Base-by-base conservation (phyloP, 1,140 invertebrate species). In the Magallana gigas region DNA sequence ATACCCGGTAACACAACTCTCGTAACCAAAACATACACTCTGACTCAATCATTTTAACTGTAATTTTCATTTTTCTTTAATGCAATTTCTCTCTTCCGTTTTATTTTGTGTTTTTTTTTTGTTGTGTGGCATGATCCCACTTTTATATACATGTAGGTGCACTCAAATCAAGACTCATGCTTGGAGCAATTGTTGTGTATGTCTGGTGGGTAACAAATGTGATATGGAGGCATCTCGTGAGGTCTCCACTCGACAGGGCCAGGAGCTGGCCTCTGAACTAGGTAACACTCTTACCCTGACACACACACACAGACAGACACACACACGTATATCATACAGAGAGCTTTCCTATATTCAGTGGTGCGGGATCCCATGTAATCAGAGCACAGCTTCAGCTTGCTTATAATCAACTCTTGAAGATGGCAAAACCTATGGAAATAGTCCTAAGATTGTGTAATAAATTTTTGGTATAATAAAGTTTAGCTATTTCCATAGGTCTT, bases 151-250 rank as follows among this genome's bases (percentile, higher is more conserved):
- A 76, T 29, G 4, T 76, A 93, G 92, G 92, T 90, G 91, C 86
- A 92, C 99, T 90, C 99, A 99, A 95, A 99, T 99, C 92, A 99
- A 99, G 95, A 99, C 98, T 0, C 99, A 99, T 94, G 99, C 98
- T 23, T 99, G 98, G 98, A 98, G 99, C 95, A 99, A 99, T 94
- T 98, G 99, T 91, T 98, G 99, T 96, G 98, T 99, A 16, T 98
- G 99, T 91, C 95, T 99, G 84, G 98, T 95, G 85, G 99, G 98
- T 29, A 99, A 99, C 95, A 99, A 99, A 95, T 96, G 98, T 95
- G 99, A 99, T 94, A 99, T 99, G 98, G 98, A 99, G 93, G 98
- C 99, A 92, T 98, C 99, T 92, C 96, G 99, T 87, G 98, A 99
- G 7, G 98, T 99, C 89, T 98, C 98, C 90, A 97, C 97, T 91